Evolutionary conservation across 2,888 invertebrate genomes (phyloP).

Genomic region (Sarcophaga carnaria): DNA sequence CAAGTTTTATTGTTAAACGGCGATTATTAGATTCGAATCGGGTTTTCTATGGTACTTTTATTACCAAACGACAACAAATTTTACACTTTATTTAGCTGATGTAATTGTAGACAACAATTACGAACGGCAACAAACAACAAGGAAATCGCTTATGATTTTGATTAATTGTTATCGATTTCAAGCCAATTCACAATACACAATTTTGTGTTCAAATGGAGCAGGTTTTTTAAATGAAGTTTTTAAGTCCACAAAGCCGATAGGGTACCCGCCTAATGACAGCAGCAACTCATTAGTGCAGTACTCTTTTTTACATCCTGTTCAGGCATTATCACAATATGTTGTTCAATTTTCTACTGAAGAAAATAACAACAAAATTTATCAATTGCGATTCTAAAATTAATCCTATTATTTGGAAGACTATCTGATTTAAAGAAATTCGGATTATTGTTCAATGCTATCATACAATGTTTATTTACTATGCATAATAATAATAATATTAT

Average conservation of each 20-base stretch:
- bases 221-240: not conserved
- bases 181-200: not conserved
- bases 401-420: too few relatives aligned
- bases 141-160: not conserved
- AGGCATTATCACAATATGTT: not conserved
- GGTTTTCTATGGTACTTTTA: conserved; percentile 13
- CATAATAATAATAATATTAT: too few relatives aligned
- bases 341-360: not conserved
- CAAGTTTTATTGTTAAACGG: not conserved
- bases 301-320: not conserved
- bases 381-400: too few relatives aligned
- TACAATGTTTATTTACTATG: too few relatives aligned
- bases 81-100: conserved; percentile 25
- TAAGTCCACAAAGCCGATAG: not conserved
- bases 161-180: not conserved
- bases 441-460: too few relatives aligned
- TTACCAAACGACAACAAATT: not conserved
- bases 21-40: not conserved
- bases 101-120: conserved; percentile 36
- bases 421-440: too few relatives aligned
- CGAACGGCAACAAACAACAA: not conserved
- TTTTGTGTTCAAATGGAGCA: not conserved
- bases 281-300: not conserved
- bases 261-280: not conserved
- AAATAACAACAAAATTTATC: not conserved